Percentiles rank a stretch among this genome's conserved stretches.
Evolutionary conservation across 35 echinoderm and acorn worm genomes (phyloP).

Genomic region (Nesometra sesokonis): DNA sequence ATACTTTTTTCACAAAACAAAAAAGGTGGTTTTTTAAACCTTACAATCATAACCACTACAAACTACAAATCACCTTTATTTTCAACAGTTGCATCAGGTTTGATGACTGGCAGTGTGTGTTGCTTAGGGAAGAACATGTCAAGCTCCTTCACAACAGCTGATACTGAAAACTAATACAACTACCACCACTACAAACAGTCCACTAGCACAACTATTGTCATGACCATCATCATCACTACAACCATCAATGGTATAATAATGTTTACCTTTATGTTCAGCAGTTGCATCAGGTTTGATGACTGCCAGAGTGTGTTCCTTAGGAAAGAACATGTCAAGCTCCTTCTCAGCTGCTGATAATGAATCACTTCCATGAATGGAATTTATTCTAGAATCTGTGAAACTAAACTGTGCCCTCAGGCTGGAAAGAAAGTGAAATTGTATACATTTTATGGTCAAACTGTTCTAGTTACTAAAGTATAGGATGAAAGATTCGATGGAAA

Average conservation of each 20-base stretch:
- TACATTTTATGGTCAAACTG: no score
- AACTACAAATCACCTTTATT: constrained; percentile 57
- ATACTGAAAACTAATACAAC: not conserved
- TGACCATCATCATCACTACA: not conserved
- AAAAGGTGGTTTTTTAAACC: no score
- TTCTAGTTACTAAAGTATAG: no score
- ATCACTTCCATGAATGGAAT: constrained; percentile 85
- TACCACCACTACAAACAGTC: not conserved
- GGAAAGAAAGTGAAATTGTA: not conserved
- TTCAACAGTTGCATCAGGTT: constrained; percentile 89
- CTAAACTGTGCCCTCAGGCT: constrained; percentile 80
- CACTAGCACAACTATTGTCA: not conserved
- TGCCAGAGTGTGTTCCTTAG: constrained; percentile 77
- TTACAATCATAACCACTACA: not conserved
- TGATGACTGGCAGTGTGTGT: constrained; percentile 87
- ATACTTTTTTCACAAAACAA: no score
- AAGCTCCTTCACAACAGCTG: constrained; percentile 57
- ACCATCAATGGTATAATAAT: not conserved
- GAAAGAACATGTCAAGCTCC: constrained; percentile 90
- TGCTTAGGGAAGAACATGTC: constrained; percentile 90
- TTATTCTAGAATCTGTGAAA: constrained; percentile 45
- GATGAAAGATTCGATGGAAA: no score
- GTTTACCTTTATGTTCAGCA: constrained; percentile 85
- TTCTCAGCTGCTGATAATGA: constrained; percentile 34
- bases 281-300: constrained; percentile 96